Percentiles rank a stretch among this genome's conserved stretches.
phyloP scores from a whole-genome alignment of 1,140 invertebrate species.

The Drosophila virilis region DNA sequence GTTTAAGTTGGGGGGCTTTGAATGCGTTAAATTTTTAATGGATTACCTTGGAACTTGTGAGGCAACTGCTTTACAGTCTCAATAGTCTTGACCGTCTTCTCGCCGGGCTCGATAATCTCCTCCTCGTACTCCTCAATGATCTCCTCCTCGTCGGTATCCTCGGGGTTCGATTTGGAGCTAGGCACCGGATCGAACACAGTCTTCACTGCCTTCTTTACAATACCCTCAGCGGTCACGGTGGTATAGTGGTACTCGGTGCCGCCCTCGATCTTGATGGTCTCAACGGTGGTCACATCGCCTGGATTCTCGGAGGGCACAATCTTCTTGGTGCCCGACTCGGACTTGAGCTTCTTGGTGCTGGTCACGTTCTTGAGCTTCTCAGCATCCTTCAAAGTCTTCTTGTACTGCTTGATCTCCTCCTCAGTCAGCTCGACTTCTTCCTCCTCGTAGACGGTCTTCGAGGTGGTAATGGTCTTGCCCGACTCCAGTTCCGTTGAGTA shows the following conservation, averaged over 20 bases:
- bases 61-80: conserved; percentile 79
- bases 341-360: conserved; percentile 77
- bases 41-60: conserved; percentile 74
- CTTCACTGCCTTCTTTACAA: conserved; percentile 82
- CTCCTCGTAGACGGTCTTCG: conserved; percentile 82
- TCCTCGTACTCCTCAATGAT: conserved; percentile 83
- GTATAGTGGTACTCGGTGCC: conserved; percentile 83
- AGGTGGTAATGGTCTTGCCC: conserved; percentile 81
- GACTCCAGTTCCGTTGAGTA: conserved; percentile 79
- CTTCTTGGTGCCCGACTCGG: conserved; percentile 83
- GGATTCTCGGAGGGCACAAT: conserved; percentile 80
- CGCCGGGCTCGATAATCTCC: conserved; percentile 82
- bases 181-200: conserved; percentile 81
- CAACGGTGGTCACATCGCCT: conserved; percentile 82
- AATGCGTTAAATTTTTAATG: neutral
- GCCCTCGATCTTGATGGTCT: conserved; percentile 81
- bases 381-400: conserved; percentile 82
- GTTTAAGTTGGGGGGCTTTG: neutral
- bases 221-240: conserved; percentile 79
- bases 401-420: conserved; percentile 78
- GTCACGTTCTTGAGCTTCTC: conserved; percentile 83
- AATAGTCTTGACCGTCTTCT: conserved; percentile 78
- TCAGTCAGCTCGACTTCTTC: conserved; percentile 81
- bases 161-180: conserved; percentile 60
- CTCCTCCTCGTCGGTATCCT: conserved; percentile 80